phyloP scores from a whole-genome alignment of 1,140 invertebrate genomes.

The Diorhabda elongata region DNA sequence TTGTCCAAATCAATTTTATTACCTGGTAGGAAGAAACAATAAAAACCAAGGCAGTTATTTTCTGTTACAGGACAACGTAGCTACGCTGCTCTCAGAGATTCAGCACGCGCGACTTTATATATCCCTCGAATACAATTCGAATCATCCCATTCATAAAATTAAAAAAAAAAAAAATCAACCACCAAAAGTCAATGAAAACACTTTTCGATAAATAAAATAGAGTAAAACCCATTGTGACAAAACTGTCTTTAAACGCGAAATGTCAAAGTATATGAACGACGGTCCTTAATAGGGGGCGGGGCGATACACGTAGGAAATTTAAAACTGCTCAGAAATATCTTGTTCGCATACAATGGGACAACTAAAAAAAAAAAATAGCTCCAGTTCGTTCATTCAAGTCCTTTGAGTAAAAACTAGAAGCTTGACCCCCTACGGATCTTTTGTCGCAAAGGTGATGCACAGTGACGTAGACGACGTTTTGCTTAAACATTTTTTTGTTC shows the following conservation, averaged over 20 bases:
- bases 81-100: too few species aligned
- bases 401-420: conserved; percentile 44
- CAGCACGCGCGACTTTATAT: too few species aligned
- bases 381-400: conserved; percentile 39
- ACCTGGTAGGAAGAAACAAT: too few species aligned
- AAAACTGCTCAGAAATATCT: conserved; percentile 43
- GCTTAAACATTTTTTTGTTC: too few species aligned
- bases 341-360: conserved; percentile 40
- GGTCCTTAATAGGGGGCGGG: conserved; percentile 40
- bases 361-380: conserved; percentile 34
- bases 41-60: too few species aligned
- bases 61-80: too few species aligned
- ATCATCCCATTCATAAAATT: neutral
- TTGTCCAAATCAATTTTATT: too few species aligned
- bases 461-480: neutral
- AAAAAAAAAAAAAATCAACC: neutral
- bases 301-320: conserved; percentile 41
- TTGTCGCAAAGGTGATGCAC: conserved; percentile 29
- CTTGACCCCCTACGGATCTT: conserved; percentile 39
- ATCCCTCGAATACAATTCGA: neutral
- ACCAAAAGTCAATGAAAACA: conserved; percentile 18
- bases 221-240: conserved; percentile 6
- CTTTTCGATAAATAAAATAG: conserved; percentile 10
- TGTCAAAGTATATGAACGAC: conserved; percentile 41
- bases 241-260: conserved; percentile 26